These are phyloP conservation scores for Pseudoatta argentina DNA, from an alignment of 1,140 invertebrate genomes.

Conservation along the genomic window DNA sequence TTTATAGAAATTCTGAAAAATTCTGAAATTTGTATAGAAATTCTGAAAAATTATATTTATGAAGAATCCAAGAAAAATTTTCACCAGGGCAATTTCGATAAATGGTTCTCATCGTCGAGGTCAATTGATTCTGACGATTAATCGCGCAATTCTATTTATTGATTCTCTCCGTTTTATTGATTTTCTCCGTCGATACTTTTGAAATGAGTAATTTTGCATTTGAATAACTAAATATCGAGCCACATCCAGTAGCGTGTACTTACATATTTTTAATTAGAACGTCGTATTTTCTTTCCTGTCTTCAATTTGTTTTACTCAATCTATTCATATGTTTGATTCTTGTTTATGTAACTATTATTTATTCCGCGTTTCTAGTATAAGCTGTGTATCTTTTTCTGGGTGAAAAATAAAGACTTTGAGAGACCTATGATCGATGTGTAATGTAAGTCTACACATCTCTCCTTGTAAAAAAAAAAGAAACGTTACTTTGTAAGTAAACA, in stretches of 20 bases:
- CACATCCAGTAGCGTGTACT: slow-evolving; percentile 25
- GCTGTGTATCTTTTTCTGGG: background rate
- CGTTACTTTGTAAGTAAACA: background rate
- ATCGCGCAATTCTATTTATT: slow-evolving; percentile 40
- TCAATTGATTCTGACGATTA: background rate
- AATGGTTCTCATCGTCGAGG: background rate
- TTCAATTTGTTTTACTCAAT: slow-evolving; percentile 5
- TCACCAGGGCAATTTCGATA: background rate
- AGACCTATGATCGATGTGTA: slow-evolving; percentile 8
- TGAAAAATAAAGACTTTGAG: slow-evolving; percentile 10
- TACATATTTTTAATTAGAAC: background rate
- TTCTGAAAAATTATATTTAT: too few relatives aligned
- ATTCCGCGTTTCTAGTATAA: background rate
- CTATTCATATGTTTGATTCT: background rate
- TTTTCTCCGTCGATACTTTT: background rate
- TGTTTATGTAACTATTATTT: slow-evolving; percentile 14
- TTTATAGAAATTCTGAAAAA: too few relatives aligned
- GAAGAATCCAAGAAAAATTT: too few relatives aligned
- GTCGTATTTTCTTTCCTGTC: background rate
- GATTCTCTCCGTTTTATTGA: background rate
- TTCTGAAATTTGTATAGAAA: too few relatives aligned
- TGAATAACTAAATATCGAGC: slow-evolving; percentile 25
- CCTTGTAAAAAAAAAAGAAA: slow-evolving; percentile 30
- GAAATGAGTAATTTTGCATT: background rate
- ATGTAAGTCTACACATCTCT: background rate